phyloP scores from a whole-genome alignment of 1,140 invertebrate genomes.

The Apis laboriosa region DNA sequence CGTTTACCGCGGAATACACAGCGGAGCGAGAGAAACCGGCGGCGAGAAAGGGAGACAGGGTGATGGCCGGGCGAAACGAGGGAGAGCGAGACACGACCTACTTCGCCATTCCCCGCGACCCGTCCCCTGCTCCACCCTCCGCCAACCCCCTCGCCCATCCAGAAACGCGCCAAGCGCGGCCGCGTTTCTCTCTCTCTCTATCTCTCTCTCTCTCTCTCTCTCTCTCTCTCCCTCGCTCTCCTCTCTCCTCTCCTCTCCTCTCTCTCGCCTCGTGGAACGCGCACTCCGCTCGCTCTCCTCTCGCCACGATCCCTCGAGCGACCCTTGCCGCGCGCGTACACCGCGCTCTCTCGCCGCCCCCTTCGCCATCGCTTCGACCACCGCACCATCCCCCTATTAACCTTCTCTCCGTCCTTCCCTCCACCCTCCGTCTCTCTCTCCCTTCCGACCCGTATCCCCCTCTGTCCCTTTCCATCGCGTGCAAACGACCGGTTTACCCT shows the following conservation, averaged over 20 bases:
- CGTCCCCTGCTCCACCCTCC: constrained; percentile 28
- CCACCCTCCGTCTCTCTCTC: neutral
- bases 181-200: neutral
- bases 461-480: constrained; percentile 20
- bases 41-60: neutral
- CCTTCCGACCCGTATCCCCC: constrained; percentile 55
- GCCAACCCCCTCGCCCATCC: constrained; percentile 19
- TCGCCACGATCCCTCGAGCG: constrained; percentile 50
- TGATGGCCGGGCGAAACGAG: constrained; percentile 32
- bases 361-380: constrained; percentile 12
- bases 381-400: constrained; percentile 6
- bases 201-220: neutral
- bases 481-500: constrained; percentile 29
- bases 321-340: constrained; percentile 53
- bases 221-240: neutral
- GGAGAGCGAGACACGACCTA: constrained; percentile 60
- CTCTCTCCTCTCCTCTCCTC: constrained; percentile 19
- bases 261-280: neutral
- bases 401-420: constrained; percentile 48
- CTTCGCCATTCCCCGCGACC: constrained; percentile 57
- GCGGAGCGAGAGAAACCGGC: constrained; percentile 35
- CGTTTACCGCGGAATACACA: constrained; percentile 72
- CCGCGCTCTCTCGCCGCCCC: constrained; percentile 19
- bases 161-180: constrained; percentile 16
- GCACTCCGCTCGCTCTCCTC: constrained; percentile 14